Evolutionary conservation across 2,888 invertebrate genomes (phyloP), one percentile per base, ranked within the genome.

Genomic region (Drosophila sordidula): DNA sequence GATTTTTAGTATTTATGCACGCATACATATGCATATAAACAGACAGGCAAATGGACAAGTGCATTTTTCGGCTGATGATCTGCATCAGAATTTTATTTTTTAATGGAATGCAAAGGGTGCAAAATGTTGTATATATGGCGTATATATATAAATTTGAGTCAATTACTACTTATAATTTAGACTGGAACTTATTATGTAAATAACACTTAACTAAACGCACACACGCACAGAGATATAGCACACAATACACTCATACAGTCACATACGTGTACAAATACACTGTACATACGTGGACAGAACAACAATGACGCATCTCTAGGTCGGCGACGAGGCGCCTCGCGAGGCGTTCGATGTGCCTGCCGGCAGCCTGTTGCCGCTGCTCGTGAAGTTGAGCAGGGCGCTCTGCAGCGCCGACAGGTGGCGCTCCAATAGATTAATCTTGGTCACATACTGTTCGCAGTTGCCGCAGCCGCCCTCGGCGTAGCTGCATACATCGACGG

Each of bases 371-470:
- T 4, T 18, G 12, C 11, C 32, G 9, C 9, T 36, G n/a, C 26
- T 1, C 22, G 22, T 14, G 5, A 8, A 22, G 1, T 5, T 54
- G 11, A 34, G 25, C 32, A 68, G 11, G 1, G 44, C 26, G 4
- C 1, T 26, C 4, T 63, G 42, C 14, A 75, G 11, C 0, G 44
- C 11, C 1, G 2, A 2, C 0, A 74, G 18, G 3, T 56, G 62
- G 3, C 18, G 22, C 52, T 75, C 75, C 39, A 68, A 45, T 11
- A 1, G n/a, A 0, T 6, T 14, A 0, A 78, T 63, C 22, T 47
- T 74, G 38, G n/a, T 9, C 9, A 61, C 3, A 9, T 73, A 32
- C 6, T 46, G 41, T 1, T 66, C 63, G 16, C 80, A 80, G 1
- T 47, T 51, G 22, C 2, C 0, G n/a, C 87, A 81, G 29, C 12